Evolutionary conservation across 2,113 vertebrate species (phyloP), one percentile per base, ranked within the genome.

Genomic region (Daboia siamensis): DNA sequence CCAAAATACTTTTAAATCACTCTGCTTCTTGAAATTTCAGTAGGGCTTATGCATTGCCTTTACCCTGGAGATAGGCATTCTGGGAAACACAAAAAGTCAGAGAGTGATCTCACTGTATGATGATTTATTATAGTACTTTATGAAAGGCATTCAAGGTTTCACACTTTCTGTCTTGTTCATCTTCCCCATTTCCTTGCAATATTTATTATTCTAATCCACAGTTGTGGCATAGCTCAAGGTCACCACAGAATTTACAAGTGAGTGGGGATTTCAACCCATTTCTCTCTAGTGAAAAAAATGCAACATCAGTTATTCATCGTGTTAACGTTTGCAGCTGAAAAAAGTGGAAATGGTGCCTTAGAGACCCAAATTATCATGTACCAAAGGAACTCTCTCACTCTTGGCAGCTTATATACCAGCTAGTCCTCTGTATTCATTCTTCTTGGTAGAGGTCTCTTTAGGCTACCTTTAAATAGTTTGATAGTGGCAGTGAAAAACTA

Each of bases 141-240:
- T 26, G 69, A 89, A 89, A 86, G 64, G 54, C 57, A 56, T 85
- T 89, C 74, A 86, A 64, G 29, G 74, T 86, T 93, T 93, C 80
- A 44, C 4, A 24, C 56, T 44, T 26, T 93, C 88, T 90, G 33
- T 13, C 92, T 61, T 86, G 80, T n/a, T 86, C 88, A 86, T 64
- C 46, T 33, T 54, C 84, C 29, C 56, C 48, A 86, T 93, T 90
- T 93, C 44, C 74, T 48, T 86, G 74, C 39, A 24, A 86, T 90
- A 88, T 90, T 86, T 93, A 93, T 90, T 86, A 93, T 93, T 93
- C 56, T 92, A 85, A 92, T 92, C 59, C 59, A 90, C 21, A 61
- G 74, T 55, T 44, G 33, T 33, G 55, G 46, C 89, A 57, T n/a
- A 64, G 55, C 88, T 90, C 88, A 93, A 90, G 92, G 92, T 90